Evolutionary conservation across 2,888 invertebrate genomes (phyloP).

Genomic region (Temnothorax rugatulus): DNA sequence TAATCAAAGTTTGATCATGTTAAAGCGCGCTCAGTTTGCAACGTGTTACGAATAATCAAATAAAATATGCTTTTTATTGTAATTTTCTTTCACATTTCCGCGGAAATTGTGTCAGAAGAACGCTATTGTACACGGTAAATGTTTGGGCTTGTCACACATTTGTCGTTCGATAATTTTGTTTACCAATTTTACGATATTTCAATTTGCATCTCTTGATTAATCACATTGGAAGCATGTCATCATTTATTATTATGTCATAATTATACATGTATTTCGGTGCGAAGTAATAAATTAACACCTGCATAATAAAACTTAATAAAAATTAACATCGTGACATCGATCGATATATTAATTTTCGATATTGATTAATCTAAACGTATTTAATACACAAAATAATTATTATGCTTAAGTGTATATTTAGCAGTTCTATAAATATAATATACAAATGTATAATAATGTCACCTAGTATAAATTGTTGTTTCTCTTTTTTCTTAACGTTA

Average conservation of each 20-base stretch:
- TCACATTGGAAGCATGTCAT: conserved; percentile 18
- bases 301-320: conserved; percentile 28
- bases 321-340: conserved; percentile 3
- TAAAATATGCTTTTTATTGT: conserved; percentile 24
- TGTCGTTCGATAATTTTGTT: conserved; percentile 26
- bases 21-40: conserved; percentile 42
- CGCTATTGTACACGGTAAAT: neutral
- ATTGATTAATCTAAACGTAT: conserved; percentile 25
- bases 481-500: neutral
- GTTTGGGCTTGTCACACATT: neutral
- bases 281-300: conserved; percentile 38
- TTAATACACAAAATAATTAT: conserved; percentile 3
- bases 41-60: conserved; percentile 45
- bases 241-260: conserved; percentile 38
- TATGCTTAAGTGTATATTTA: neutral
- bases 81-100: conserved; percentile 10
- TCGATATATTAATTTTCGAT: conserved; percentile 7
- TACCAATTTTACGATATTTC: conserved; percentile 24
- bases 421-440: neutral
- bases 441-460: neutral
- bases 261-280: conserved; percentile 12
- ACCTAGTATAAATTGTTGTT: neutral
- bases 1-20: conserved; percentile 58
- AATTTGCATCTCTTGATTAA: conserved; percentile 36
- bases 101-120: conserved; percentile 26